Conservation (phyloP, 2,113 vertebrate species). For the Vulpes ferrilata region DNA sequence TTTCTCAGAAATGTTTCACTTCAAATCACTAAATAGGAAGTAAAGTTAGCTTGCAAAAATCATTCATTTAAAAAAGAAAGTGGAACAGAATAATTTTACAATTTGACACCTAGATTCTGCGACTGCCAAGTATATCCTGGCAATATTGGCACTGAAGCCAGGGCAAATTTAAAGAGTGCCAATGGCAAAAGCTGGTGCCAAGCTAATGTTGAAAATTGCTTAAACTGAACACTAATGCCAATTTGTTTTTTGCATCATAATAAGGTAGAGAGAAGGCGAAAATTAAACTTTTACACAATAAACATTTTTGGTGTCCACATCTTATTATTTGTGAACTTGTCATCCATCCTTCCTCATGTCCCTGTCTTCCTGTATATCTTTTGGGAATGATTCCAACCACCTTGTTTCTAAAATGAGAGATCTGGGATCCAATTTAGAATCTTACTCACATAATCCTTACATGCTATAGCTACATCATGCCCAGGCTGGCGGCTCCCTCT, state of each 20-base stretch:
- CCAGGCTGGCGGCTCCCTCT: neutral
- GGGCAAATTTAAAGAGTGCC: conserved; percentile 1
- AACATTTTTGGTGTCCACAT: neutral
- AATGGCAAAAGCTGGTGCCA: neutral
- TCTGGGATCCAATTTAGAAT: neutral
- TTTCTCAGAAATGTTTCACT: conserved; percentile 15
- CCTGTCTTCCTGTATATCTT: rapidly evolving
- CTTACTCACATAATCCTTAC: neutral
- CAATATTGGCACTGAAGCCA: neutral
- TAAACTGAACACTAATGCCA: neutral
- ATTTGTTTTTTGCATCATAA: conserved; percentile 58
- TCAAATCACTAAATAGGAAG: neutral
- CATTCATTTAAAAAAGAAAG: conserved; percentile 41
- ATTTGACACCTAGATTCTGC: conserved; percentile 16
- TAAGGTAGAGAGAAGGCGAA: neutral
- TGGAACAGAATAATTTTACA: conserved; percentile 24
- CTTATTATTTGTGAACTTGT: neutral
- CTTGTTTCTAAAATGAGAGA: neutral
- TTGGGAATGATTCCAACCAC: neutral
- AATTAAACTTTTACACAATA: neutral
- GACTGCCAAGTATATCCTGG: conserved; percentile 42
- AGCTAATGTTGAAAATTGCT: conserved; percentile 16
- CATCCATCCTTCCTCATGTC: neutral
- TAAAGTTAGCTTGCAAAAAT: conserved; percentile 11
- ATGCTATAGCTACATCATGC: neutral